These are phyloP conservation scores for Apogon talboti DNA, from an alignment of 2,797 vertebrate genomes.

Conservation along the genomic window DNA sequence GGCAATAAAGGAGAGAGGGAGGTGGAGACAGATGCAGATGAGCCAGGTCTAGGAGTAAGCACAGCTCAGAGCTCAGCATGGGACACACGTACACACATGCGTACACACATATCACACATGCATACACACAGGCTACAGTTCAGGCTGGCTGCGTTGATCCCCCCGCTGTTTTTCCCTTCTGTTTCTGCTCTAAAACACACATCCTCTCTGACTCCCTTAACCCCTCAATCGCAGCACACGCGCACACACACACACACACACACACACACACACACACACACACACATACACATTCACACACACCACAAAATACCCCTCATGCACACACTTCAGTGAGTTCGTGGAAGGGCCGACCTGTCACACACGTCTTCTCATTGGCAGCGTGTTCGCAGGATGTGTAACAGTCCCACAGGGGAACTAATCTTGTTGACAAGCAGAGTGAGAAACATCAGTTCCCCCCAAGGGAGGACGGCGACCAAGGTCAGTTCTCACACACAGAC, in stretches of 20 bases:
- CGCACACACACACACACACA: conserved; percentile 22
- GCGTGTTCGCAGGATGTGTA: conserved; percentile 65
- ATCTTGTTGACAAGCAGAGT: conserved; percentile 79
- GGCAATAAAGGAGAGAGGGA: conserved; percentile 8
- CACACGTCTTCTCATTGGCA: conserved; percentile 59
- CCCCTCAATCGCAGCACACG: conserved; percentile 41
- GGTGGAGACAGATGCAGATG: conserved; percentile 64
- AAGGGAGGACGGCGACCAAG: conserved; percentile 56
- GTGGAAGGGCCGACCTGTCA: conserved; percentile 60
- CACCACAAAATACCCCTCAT: conserved; percentile 11
- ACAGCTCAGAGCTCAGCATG: conserved; percentile 70
- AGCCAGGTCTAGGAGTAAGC: conserved; percentile 62
- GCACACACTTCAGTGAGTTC: conserved; percentile 38
- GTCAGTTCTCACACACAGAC: conserved; percentile 50
- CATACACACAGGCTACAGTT: conserved; percentile 53
- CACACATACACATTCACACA: conserved; percentile 18
- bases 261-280: conserved; percentile 24
- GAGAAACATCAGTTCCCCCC: conserved; percentile 70
- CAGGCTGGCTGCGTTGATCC: conserved; percentile 68
- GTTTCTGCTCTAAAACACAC: conserved; percentile 77
- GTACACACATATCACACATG: conserved; percentile 23
- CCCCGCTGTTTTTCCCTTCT: conserved; percentile 70
- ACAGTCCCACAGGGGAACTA: conserved; percentile 73
- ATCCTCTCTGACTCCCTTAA: conserved; percentile 64
- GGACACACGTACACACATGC: conserved; percentile 11